Evolutionary conservation across 1,140 invertebrate species (phyloP).

Genomic region (Macrobrachium rosenbergii): DNA sequence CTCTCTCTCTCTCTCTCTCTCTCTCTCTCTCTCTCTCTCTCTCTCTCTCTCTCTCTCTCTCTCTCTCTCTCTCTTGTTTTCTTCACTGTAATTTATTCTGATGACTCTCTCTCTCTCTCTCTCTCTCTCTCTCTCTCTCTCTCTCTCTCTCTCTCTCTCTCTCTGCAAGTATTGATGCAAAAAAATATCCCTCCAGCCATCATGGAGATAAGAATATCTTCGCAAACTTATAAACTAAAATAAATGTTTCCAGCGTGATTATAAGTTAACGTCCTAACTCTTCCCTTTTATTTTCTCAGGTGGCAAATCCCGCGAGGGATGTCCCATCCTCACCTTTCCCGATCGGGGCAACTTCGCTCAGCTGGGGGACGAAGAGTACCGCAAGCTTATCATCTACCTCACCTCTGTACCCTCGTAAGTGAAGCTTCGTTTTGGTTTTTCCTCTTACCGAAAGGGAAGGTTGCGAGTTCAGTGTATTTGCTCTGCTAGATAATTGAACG

Average conservation of each 20-base stretch:
- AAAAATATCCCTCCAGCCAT: neutral
- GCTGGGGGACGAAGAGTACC: constrained; percentile 88
- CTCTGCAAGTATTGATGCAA: neutral
- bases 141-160: constrained; percentile 25
- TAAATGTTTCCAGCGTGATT: too few relatives aligned
- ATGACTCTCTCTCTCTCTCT: neutral
- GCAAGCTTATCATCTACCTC: constrained; percentile 92
- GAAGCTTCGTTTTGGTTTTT: constrained; percentile 30
- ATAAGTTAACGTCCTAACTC: too few relatives aligned
- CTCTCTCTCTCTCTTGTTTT: neutral
- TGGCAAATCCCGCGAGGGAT: constrained; percentile 90
- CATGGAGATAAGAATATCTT: too few relatives aligned
- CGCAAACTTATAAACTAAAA: too few relatives aligned
- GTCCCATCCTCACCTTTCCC: constrained; percentile 93
- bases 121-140: constrained; percentile 21
- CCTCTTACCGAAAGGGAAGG: neutral
- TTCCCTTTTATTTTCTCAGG: constrained; percentile 72
- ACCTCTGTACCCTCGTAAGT: constrained; percentile 94
- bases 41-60: neutral
- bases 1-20: neutral
- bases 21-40: neutral
- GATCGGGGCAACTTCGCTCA: constrained; percentile 85
- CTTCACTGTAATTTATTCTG: neutral
- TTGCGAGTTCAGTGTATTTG: neutral
- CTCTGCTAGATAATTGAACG: too few relatives aligned